phyloP scores from a whole-genome alignment of 1,140 invertebrate species.

The Matsumurasca onukii region DNA sequence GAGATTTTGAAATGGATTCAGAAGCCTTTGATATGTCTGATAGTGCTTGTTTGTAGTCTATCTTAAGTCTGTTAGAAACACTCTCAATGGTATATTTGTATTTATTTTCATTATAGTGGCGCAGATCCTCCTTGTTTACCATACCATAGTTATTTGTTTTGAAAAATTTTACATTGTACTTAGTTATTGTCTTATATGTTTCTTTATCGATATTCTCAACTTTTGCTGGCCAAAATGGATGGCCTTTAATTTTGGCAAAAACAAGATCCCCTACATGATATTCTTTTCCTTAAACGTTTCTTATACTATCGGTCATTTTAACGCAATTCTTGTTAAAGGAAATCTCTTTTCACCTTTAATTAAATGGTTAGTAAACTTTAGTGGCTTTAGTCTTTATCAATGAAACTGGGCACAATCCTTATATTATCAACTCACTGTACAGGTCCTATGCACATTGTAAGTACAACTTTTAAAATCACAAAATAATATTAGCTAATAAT shows the following conservation, averaged over 20 bases:
- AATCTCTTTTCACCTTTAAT: too few relatives aligned
- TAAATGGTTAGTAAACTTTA: too few relatives aligned
- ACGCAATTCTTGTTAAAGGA: too few relatives aligned
- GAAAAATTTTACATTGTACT: not conserved
- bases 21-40: not conserved
- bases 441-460: too few relatives aligned
- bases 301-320: too few relatives aligned
- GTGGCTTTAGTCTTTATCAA: too few relatives aligned
- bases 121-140: not conserved
- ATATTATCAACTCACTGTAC: too few relatives aligned
- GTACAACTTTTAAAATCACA: too few relatives aligned
- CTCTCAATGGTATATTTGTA: not conserved
- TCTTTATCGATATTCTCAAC: not conserved
- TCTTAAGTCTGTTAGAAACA: not conserved
- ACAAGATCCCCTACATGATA: not conserved
- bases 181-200: not conserved
- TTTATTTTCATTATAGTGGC: not conserved
- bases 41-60: not conserved
- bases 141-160: not conserved
- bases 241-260: not conserved
- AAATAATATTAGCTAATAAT: too few relatives aligned
- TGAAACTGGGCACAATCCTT: too few relatives aligned
- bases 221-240: not conserved
- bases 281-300: too few relatives aligned
- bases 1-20: too few relatives aligned